These are phyloP conservation scores for Linyphia triangularis DNA, from an alignment of 2,888 invertebrate genomes.

Conservation along the genomic window DNA sequence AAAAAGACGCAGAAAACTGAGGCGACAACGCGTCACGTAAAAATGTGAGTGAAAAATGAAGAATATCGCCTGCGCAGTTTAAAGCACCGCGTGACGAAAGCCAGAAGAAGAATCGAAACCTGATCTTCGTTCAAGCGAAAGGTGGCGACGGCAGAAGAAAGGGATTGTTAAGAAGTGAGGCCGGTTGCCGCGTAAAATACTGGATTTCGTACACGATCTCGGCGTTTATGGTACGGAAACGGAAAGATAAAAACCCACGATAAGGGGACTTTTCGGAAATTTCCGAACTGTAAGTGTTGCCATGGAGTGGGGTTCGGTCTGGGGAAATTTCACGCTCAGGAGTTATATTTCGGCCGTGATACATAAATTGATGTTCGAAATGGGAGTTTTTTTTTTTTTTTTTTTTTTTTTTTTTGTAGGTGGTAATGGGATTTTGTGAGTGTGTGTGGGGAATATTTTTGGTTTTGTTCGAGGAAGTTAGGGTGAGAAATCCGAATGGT, in stretches of 20 bases:
- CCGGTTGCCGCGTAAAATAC: conserved; percentile 49
- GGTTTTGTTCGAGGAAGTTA: neutral
- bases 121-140: conserved; percentile 25
- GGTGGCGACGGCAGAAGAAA: conserved; percentile 25
- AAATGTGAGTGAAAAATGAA: conserved; percentile 5
- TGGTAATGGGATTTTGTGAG: neutral
- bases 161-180: conserved; percentile 5
- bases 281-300: neutral
- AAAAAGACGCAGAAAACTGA: neutral
- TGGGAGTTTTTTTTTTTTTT: neutral
- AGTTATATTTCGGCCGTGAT: neutral
- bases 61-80: conserved; percentile 26
- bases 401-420: no score
- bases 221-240: conserved; percentile 64
- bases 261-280: conserved; percentile 10
- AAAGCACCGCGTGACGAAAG: conserved; percentile 57
- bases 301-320: neutral
- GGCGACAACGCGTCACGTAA: neutral
- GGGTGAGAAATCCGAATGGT: no score
- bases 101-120: conserved; percentile 16
- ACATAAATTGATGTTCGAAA: neutral
- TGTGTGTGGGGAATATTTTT: neutral
- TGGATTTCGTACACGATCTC: conserved; percentile 59
- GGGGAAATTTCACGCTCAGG: conserved; percentile 3
- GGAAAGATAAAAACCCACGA: conserved; percentile 49